Conservation (phyloP, 2,113 vertebrate species). For the Glaucidium brasilianum region DNA sequence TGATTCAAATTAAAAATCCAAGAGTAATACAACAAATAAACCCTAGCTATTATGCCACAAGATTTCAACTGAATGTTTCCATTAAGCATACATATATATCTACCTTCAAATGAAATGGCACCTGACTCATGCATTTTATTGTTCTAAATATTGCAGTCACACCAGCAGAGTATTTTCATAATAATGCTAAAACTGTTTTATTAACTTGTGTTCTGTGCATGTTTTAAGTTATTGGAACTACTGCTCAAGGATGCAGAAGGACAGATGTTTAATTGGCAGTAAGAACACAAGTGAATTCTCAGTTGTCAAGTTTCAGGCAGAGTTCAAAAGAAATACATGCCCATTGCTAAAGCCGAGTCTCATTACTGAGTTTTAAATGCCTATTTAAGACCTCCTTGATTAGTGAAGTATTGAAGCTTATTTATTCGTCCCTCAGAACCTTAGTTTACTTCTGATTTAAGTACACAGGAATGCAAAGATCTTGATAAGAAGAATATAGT, state of each 20-base stretch:
- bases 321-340: constrained; percentile 3
- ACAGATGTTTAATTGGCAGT: constrained; percentile 44
- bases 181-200: neutral
- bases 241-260: neutral
- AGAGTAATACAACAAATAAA: neutral
- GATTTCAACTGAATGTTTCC: neutral
- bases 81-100: neutral
- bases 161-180: neutral
- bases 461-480: neutral
- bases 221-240: neutral
- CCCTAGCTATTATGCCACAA: neutral
- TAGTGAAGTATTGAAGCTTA: neutral
- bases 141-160: neutral
- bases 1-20: constrained; percentile 4
- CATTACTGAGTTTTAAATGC: neutral
- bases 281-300: neutral
- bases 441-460: neutral
- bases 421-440: neutral
- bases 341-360: neutral
- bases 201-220: neutral
- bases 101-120: neutral
- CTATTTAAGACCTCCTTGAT: neutral
- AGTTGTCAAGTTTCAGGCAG: constrained; percentile 9
- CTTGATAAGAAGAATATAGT: neutral
- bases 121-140: neutral